These are phyloP conservation scores for Trematocara stigmaticum DNA, from an alignment of 2,113 vertebrate genomes.

Conservation along the genomic window DNA sequence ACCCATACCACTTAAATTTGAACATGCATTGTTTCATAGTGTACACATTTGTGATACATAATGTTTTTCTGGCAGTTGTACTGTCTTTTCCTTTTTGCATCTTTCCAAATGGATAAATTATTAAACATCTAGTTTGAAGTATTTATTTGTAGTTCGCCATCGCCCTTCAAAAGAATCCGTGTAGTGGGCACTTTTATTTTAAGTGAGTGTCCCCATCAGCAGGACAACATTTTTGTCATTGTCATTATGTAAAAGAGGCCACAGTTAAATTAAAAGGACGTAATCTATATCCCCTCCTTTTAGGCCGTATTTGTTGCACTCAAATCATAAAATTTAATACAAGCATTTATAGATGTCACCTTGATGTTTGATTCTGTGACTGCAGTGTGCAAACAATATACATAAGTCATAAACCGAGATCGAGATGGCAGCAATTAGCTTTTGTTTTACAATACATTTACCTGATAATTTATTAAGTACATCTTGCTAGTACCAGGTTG, in stretches of 20 bases:
- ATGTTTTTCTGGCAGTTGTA: background rate
- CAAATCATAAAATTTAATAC: background rate
- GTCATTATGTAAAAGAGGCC: background rate
- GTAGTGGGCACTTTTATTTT: background rate
- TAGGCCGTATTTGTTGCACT: background rate
- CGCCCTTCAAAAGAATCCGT: background rate
- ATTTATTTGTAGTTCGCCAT: background rate
- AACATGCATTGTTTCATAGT: background rate
- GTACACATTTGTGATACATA: background rate
- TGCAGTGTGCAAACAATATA: background rate
- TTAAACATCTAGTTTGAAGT: background rate
- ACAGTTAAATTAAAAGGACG: background rate
- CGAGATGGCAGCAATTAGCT: background rate
- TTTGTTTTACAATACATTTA: background rate
- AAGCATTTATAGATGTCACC: background rate
- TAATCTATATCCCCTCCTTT: background rate
- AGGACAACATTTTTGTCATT: background rate
- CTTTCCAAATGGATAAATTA: background rate
- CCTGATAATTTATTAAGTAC: background rate
- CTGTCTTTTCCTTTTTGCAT: background rate
- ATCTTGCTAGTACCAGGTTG: background rate
- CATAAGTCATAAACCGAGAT: background rate
- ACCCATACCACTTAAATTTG: background rate
- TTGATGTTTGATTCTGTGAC: background rate
- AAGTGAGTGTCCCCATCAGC: background rate